These are phyloP conservation scores for Aproaerema taeniolella DNA, from an alignment of 2,888 invertebrate species.

Conservation along the genomic window DNA sequence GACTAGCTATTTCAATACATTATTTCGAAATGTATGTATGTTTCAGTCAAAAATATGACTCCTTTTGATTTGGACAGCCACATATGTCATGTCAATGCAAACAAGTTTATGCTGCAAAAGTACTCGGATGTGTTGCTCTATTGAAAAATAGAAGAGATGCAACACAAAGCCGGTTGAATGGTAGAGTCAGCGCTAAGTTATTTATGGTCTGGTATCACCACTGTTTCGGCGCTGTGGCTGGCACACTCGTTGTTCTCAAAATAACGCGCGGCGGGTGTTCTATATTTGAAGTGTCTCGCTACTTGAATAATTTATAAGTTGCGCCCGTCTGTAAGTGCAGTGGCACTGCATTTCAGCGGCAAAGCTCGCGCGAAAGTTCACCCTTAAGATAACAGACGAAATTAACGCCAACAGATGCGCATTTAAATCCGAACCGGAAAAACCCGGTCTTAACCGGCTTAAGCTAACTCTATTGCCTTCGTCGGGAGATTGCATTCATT, in stretches of 20 bases:
- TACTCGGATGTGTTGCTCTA: too few species aligned
- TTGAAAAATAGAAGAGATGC: too few species aligned
- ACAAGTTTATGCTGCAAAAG: too few species aligned
- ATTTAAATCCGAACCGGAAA: conserved; percentile 7
- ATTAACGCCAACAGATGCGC: conserved; percentile 22
- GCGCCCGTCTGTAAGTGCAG: conserved; percentile 56
- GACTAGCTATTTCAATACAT: too few species aligned
- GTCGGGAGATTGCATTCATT: neutral
- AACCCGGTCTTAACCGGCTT: neutral
- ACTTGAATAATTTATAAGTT: conserved; percentile 75
- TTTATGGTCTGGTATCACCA: neutral
- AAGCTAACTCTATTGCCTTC: neutral
- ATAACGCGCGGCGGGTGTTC: conserved; percentile 43
- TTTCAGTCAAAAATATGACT: too few species aligned
- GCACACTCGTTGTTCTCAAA: conserved; percentile 15
- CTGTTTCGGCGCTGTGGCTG: conserved; percentile 1
- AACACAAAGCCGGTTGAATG: neutral
- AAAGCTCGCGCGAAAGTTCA: conserved; percentile 47
- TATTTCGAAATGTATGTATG: too few species aligned
- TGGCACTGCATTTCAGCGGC: conserved; percentile 52
- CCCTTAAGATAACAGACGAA: conserved; percentile 35
- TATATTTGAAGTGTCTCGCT: conserved; percentile 72
- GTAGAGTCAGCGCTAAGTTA: neutral
- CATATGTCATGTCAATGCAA: too few species aligned
- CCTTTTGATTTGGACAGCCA: too few species aligned